Evolutionary conservation across 2,888 invertebrate genomes (phyloP), one percentile per base, ranked within the genome.

Genomic region (Lasioglossum zephyrum): DNA sequence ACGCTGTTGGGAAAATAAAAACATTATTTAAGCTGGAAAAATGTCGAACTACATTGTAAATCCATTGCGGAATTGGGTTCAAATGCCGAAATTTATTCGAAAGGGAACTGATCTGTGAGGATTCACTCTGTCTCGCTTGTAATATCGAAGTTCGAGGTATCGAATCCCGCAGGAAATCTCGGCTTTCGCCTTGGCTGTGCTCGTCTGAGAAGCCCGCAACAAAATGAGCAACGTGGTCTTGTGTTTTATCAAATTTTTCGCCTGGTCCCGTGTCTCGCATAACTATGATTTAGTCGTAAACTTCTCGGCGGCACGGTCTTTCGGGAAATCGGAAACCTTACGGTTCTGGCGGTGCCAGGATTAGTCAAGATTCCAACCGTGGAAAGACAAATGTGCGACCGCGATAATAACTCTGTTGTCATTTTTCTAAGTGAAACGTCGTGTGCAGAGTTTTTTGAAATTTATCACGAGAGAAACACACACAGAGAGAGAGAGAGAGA

Each of bases 161-260:
- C 66, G 47, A 69, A 36, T 77, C 77, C 69, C 77, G 16, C 13
- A 69, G 77, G 77, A 69, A 77, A 77, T 77, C 69, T 77, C 49
- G 8, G 77, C 11, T n/a, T 16, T 26, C 76, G 66, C 16, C 13
- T 47, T 39, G 63, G 3, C 31, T 49, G 31, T n/a, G 47, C 4
- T 49, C 66, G 16, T 49, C 36, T 18, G 66, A 39, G 69, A 69
- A 69, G 39, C 39, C 63, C 39, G 36, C n/a, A 8, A 36, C 66
- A 11, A 49, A 49, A 77, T 70, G 22, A 70, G n/a, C 16, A 69
- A 18, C n/a, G 36, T 16, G 44, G 36, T 66, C 4, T 26, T 3
- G 26, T 39, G 66, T 77, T 69, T 76, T 31, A 63, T 31, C 44
- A 76, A 60, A 26, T 77, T 39, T 53, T 63, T 66, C 49, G 5